These are phyloP conservation scores for Trachelus iudaicus DNA, from an alignment of 2,888 invertebrate species.

Conservation along the genomic window DNA sequence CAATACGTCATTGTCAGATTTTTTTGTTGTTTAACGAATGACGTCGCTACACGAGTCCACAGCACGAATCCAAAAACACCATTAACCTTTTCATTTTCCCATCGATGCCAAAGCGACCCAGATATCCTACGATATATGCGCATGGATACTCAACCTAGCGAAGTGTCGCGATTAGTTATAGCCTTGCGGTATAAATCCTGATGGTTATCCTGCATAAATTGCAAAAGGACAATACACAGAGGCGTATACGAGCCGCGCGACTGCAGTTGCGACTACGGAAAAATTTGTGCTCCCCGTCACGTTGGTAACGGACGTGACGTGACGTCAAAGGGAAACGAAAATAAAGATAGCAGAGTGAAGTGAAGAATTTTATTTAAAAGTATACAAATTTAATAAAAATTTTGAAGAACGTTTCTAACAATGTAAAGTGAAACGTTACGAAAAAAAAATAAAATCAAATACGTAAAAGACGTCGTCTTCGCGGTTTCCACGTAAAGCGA, in stretches of 20 bases:
- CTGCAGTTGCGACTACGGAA: not conserved
- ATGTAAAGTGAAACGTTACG: accelerated
- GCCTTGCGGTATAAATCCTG: not conserved
- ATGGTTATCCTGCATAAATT: not conserved
- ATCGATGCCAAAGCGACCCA: not conserved
- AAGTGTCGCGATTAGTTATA: not conserved
- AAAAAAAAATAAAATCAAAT: too few species aligned
- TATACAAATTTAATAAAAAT: too few species aligned
- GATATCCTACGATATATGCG: not conserved
- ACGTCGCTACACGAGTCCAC: not conserved
- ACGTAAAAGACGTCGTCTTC: not conserved
- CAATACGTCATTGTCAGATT: too few species aligned
- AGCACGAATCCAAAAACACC: not conserved
- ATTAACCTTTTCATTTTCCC: not conserved
- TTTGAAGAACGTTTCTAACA: too few species aligned
- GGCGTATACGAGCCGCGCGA: not conserved
- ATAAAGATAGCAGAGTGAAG: too few species aligned
- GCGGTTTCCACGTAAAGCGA: constrained; percentile 31
- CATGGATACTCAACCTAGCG: not conserved
- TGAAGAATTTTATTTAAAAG: too few species aligned
- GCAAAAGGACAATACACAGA: not conserved
- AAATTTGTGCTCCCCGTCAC: not conserved
- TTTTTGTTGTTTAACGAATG: not conserved
- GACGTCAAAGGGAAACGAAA: too few species aligned
- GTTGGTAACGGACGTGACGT: too few species aligned